Conservation (phyloP, 2,888 invertebrate species). For the Melanchra persicariae region DNA sequence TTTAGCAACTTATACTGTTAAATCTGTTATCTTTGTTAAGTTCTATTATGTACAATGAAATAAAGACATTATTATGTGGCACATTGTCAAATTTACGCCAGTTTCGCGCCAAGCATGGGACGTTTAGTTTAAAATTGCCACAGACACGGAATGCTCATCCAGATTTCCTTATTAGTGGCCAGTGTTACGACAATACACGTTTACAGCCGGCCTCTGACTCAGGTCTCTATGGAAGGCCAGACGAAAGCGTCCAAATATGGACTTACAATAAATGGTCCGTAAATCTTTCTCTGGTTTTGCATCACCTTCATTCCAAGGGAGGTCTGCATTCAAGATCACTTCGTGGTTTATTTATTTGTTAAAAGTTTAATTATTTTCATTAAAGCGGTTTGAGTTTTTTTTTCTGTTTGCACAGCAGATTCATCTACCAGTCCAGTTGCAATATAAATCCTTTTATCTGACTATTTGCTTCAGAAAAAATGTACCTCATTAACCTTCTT, state of each 20-base stretch:
- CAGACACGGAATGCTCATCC: constrained; percentile 35
- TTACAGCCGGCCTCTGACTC: constrained; percentile 68
- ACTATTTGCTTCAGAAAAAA: constrained; percentile 16
- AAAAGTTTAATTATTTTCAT: constrained; percentile 1
- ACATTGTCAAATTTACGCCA: constrained; percentile 8
- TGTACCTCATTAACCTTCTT: constrained; percentile 5
- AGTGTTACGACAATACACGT: constrained; percentile 34
- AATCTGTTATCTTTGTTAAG: constrained; percentile 14
- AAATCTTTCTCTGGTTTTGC: constrained; percentile 65
- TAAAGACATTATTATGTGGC: constrained; percentile 1
- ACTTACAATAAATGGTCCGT: constrained; percentile 61
- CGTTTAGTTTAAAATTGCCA: constrained; percentile 7
- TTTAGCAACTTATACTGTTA: neutral
- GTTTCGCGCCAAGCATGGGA: neutral
- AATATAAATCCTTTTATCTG: constrained; percentile 7
- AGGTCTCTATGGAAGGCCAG: constrained; percentile 76
- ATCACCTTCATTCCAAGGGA: constrained; percentile 65
- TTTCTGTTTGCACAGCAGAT: neutral
- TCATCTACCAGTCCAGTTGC: neutral
- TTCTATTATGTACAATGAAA: neutral
- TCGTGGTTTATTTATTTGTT: constrained; percentile 13
- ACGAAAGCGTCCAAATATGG: constrained; percentile 79
- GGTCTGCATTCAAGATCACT: constrained; percentile 40
- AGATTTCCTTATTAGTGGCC: constrained; percentile 52
- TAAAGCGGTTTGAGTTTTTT: neutral